Evolutionary conservation across 2,797 vertebrate species (phyloP).

Genomic region (Tenualosa thibaudeaui): DNA sequence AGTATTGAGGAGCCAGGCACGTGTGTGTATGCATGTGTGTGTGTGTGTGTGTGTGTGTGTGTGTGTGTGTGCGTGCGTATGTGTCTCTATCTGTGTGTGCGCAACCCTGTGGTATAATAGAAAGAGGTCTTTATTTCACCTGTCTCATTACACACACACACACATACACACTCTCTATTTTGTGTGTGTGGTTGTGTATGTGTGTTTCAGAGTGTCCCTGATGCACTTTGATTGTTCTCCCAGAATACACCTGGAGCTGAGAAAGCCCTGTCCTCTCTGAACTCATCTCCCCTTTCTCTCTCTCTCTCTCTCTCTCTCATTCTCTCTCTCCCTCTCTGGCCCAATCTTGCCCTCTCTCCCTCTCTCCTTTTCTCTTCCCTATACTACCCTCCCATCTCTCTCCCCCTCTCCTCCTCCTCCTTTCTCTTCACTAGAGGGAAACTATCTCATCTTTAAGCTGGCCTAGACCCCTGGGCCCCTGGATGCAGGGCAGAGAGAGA

Average conservation of each 20-base stretch:
- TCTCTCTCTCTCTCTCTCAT: constrained; percentile 18
- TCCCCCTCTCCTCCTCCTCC: background rate
- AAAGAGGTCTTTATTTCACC: too few relatives aligned
- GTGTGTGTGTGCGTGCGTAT: constrained; percentile 2
- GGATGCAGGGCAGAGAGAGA: background rate
- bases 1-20: background rate
- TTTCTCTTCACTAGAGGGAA: constrained; percentile 23
- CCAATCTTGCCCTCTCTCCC: constrained; percentile 15
- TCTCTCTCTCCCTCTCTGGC: constrained; percentile 9
- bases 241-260: constrained; percentile 38
- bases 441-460: constrained; percentile 11
- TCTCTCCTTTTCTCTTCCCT: background rate
- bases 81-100: background rate
- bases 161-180: background rate
- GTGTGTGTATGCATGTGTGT: background rate
- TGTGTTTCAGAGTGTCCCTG: constrained; percentile 38
- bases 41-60: constrained; percentile 19
- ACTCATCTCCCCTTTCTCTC: constrained; percentile 28
- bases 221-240: constrained; percentile 41
- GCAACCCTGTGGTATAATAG: background rate
- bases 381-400: constrained; percentile 15
- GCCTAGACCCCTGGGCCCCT: background rate
- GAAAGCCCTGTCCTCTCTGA: constrained; percentile 39
- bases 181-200: background rate
- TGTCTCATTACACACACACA: too few relatives aligned